Conservation (phyloP, 2,797 vertebrate species). For the Falco biarmicus region DNA sequence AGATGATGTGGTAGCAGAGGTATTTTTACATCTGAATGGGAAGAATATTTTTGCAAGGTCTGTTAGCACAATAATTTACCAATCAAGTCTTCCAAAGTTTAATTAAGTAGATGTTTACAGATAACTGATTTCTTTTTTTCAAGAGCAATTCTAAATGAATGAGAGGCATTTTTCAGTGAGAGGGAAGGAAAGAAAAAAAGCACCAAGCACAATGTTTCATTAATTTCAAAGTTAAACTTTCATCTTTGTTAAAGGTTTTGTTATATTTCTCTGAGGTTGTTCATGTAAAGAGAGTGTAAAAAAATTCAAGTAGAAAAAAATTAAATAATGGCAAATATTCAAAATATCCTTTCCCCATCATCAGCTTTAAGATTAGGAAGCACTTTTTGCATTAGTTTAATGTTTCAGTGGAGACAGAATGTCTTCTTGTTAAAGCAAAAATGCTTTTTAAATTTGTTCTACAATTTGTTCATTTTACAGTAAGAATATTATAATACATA, state of each 20-base stretch:
- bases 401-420: neutral
- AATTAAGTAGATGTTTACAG: neutral
- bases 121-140: neutral
- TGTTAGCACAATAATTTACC: neutral
- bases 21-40: neutral
- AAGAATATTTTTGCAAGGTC: neutral
- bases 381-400: neutral
- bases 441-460: neutral
- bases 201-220: neutral
- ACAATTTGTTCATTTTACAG: neutral
- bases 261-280: neutral
- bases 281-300: neutral
- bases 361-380: neutral
- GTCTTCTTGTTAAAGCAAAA: neutral
- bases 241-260: neutral
- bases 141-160: neutral
- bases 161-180: neutral
- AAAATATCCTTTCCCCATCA: neutral
- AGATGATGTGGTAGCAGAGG: neutral
- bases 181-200: accelerated
- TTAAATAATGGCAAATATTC: neutral
- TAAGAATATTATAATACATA: neutral
- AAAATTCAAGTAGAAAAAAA: neutral
- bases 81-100: neutral
- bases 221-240: neutral